Percentiles rank a stretch among this genome's conserved stretches.
Evolutionary conservation across 2,888 invertebrate species (phyloP).

Genomic region (Muschampia plurimacula): DNA sequence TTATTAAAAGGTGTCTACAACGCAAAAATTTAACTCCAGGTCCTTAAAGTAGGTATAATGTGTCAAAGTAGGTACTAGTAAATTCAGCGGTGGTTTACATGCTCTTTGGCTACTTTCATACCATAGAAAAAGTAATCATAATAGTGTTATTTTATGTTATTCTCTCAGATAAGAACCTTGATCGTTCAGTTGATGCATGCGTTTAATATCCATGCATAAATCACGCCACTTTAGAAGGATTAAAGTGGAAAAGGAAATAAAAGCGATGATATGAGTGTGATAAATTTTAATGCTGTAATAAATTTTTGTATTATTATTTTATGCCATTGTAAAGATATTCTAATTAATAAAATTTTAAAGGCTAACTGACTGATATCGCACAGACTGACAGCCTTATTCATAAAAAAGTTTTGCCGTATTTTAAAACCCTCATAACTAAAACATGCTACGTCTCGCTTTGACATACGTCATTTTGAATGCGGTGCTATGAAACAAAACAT

Average conservation of each 20-base stretch:
- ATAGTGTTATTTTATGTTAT: neutral
- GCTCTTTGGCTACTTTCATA: no score
- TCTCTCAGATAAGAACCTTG: neutral
- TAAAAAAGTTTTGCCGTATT: no score
- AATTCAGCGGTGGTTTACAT: no score
- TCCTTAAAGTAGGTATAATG: no score
- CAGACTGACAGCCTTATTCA: neutral
- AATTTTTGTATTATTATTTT: neutral
- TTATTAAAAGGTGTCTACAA: no score
- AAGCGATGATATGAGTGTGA: neutral
- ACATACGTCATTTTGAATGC: no score
- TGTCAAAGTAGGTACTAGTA: no score
- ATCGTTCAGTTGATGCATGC: conserved; percentile 12
- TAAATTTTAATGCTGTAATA: conserved; percentile 11
- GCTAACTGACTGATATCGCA: neutral
- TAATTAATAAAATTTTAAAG: neutral
- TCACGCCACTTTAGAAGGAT: conserved; percentile 5
- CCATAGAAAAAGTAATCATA: no score
- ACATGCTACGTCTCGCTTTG: no score
- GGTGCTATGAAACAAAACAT: no score
- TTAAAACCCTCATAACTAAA: no score
- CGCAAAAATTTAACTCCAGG: no score
- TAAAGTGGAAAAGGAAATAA: conserved; percentile 8
- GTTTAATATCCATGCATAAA: conserved; percentile 17
- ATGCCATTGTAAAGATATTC: neutral